These are phyloP conservation scores for Oxyura jamaicensis DNA, from an alignment of 2,113 vertebrate species.

Conservation along the genomic window DNA sequence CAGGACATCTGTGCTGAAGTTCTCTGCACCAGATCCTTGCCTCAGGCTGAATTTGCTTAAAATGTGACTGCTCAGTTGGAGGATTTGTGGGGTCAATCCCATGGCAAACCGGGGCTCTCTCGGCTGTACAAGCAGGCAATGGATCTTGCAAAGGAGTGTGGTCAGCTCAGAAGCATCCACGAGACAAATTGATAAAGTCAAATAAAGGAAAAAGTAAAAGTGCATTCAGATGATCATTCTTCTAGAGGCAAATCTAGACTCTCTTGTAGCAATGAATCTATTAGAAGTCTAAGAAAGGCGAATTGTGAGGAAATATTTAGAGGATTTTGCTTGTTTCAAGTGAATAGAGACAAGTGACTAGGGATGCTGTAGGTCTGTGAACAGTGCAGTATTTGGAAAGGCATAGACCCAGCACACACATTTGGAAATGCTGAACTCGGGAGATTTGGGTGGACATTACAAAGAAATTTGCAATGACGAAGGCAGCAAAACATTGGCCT, in stretches of 20 bases:
- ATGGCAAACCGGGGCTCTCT: background rate
- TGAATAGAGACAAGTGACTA: background rate
- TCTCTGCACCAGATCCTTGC: background rate
- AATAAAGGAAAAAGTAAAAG: background rate
- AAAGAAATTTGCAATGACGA: background rate
- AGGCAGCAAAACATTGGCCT: background rate
- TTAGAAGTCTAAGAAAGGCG: background rate
- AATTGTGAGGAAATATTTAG: background rate
- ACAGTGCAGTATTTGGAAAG: background rate
- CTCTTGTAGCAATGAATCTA: background rate
- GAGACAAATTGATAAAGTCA: background rate
- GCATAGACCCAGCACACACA: background rate
- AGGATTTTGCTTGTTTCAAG: background rate
- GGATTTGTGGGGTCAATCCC: background rate
- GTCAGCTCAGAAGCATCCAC: background rate
- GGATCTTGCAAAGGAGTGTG: background rate
- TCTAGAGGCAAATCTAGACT: background rate
- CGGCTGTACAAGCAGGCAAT: fast-evolving
- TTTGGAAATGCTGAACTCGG: background rate
- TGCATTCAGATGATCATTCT: background rate
- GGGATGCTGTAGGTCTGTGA: background rate
- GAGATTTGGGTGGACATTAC: background rate
- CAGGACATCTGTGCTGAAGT: background rate
- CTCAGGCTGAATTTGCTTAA: background rate
- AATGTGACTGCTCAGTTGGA: background rate